Base-by-base conservation (phyloP, 2,113 vertebrate genomes). In the Saimiri boliviensis region DNA sequence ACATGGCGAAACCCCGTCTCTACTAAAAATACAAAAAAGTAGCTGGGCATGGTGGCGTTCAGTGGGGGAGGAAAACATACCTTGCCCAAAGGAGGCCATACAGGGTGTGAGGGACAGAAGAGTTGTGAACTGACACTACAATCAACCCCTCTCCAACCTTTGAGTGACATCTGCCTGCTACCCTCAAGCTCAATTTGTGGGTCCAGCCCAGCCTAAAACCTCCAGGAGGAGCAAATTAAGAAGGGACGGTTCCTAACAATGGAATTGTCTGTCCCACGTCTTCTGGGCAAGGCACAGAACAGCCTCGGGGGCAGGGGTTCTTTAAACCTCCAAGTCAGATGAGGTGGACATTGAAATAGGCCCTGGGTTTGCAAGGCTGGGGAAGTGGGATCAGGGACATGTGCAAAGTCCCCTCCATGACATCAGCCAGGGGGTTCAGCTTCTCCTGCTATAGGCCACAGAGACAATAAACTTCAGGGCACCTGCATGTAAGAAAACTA, bases 381-480 rank as follows among this genome's bases (percentile, higher is more conserved):
- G 3, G 6, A 60, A 11, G 2, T 2, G 30, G n/a, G 49, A 19
- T 13, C 19, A 45, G 60, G 47, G 16, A 27, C 1, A 16, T 0
- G 14, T 8, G 37, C 54, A 32, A 7, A 8, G 49, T 30, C 40
- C 40, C 27, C 35, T 40, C 79, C 5, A 35, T 35, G n/a, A 40
- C 5, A 21, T 42, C 27, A 5, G 2, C 19, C 49, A 3, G 5
- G 49, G 0, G 16, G 60, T 35, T 35, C 37, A 14, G 37, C 21
- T 47, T 30, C 23, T 27, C 19, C 1, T 35, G 49, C 45, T 2
- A 0, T 8, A 3, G 0, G 5, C n/a, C 32, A 3, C 37, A 40
- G 35, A n/a, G 27, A 20, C 0, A 11, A 16, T 47, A 32, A 17
- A 0, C 35, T 3, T 0, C 9, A 42, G 47, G 49, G 35, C 30